These are phyloP conservation scores for Gila robusta DNA, from an alignment of 2,797 vertebrate genomes.

Conservation along the genomic window DNA sequence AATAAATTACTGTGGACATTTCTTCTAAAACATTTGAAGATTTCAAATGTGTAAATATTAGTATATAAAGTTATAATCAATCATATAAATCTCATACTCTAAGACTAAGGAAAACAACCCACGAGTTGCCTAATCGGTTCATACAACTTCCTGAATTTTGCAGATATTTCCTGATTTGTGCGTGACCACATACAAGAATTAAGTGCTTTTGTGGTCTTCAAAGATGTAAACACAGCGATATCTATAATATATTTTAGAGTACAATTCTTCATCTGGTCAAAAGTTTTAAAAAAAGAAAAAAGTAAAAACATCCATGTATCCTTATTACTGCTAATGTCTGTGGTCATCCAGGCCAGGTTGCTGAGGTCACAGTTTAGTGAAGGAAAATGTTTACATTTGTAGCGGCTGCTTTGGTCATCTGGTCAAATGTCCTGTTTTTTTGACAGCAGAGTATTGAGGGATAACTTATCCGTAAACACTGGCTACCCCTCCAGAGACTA, in stretches of 20 bases:
- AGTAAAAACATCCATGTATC: not conserved
- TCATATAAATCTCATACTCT: not conserved
- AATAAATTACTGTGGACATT: not conserved
- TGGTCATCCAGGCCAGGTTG: not conserved
- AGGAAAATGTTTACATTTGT: not conserved
- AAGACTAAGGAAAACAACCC: not conserved
- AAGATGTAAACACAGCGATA: not conserved
- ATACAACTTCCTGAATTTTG: not conserved
- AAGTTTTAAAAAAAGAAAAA: not conserved
- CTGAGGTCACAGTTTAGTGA: not conserved
- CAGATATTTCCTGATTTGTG: not conserved
- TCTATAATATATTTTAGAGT: not conserved
- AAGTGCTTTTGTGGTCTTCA: constrained; percentile 1
- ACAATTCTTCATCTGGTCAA: no score
- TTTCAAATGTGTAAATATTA: not conserved
- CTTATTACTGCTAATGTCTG: not conserved
- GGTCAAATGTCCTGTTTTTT: not conserved
- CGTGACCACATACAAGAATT: not conserved
- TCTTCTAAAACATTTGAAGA: not conserved
- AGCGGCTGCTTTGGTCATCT: not conserved
- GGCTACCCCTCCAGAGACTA: not conserved
- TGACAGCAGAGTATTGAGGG: not conserved
- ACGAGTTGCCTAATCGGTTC: not conserved
- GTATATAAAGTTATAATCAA: not conserved
- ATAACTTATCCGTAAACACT: not conserved